Base-by-base conservation (phyloP, 2,888 invertebrate species). In the Drosophila buzzatii region DNA sequence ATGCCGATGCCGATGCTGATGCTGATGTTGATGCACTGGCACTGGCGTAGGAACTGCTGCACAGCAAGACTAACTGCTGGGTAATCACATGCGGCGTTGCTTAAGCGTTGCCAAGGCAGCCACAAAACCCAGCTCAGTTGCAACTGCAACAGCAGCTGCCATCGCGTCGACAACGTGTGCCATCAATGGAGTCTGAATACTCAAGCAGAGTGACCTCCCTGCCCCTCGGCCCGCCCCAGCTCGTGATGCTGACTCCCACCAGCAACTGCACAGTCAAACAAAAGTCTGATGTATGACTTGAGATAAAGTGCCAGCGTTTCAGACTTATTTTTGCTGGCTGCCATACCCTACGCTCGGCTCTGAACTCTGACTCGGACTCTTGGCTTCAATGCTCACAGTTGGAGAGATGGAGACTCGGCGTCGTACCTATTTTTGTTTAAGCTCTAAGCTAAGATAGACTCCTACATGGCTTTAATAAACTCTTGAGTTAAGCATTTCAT, bases 1-100 rank as follows among this genome's bases (percentile, higher is more conserved):
- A 66, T 71, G 66, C 73, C 68, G 61, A 79, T 70, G 61, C 60
- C 68, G 61, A 79, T 70, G 62, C 59, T 71, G 61, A 79, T 73
- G 61, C 59, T 71, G 61, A 79, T 73, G 64, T 56, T 74, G 74
- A 66, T 74, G 66, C 73, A 68, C 61, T 62, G 64, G 67, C 59
- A 41, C 33, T 49, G 47, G 27, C 23, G 53, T 61, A 23, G 63
- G 66, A 47, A 35, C 33, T 55, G 64, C 60, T 45, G 63, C 44
- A 52, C 66, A 52, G 71, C 70, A 68, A 83, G 81, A 88, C 88
- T 81, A 86, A 86, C 85, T 89, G 85, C 89, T 84, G 87, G 85
- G 87, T 86, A 86, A 89, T 89, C 89, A 79, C 89, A 89, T 86
- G 86, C 89, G 85, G 85, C 70, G 87, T 81, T 77, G 73, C 84